Evolutionary conservation across 2,113 vertebrate genomes (phyloP).

Genomic region (Taxidea taxus): DNA sequence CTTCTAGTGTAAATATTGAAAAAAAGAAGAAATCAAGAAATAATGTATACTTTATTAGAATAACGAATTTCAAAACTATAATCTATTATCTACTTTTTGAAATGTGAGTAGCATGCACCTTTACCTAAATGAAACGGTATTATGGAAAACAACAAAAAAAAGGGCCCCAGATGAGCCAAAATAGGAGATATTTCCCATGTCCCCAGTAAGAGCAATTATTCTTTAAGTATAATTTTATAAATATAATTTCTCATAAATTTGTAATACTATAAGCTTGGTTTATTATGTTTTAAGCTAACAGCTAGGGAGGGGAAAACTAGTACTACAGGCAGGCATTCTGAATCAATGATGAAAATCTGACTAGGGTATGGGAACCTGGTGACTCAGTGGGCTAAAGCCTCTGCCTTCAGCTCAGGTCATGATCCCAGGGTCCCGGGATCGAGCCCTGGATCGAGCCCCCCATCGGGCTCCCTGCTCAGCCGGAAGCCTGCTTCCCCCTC

Average conservation of each 20-base stretch:
- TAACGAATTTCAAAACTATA: neutral
- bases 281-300: conserved; percentile 6
- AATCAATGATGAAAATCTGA: neutral
- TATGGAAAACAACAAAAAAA: neutral
- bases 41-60: neutral
- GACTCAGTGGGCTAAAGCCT: no score
- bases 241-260: neutral
- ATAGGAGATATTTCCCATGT: neutral
- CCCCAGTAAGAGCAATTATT: neutral
- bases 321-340: neutral
- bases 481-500: no score
- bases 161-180: neutral
- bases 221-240: neutral
- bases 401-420: no score
- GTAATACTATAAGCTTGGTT: neutral
- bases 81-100: neutral
- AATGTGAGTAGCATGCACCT: neutral
- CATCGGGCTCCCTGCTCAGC: no score
- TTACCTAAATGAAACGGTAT: neutral
- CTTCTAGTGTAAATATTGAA: neutral
- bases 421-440: no score
- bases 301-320: neutral
- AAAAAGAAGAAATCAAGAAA: neutral
- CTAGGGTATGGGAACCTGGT: neutral
- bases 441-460: no score